Conservation (phyloP, 2,888 invertebrate species). For the Stenchaetothrips biformis region DNA sequence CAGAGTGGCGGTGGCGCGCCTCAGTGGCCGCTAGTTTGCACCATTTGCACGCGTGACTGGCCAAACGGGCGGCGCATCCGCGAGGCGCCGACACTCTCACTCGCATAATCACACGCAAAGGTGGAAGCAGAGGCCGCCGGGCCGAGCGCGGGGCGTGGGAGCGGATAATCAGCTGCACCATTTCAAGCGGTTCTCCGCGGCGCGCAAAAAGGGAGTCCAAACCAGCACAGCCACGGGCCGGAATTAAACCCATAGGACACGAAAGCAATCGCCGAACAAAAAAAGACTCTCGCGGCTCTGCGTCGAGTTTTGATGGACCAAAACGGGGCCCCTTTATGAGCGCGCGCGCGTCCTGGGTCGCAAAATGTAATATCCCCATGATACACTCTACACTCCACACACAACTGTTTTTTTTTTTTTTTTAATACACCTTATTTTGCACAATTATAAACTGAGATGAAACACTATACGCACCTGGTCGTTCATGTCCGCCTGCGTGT, state of each 20-base stretch:
- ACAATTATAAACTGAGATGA: neutral
- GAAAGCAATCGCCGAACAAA: too few species aligned
- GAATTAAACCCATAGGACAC: too few species aligned
- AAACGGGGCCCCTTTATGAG: neutral
- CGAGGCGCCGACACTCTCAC: too few species aligned
- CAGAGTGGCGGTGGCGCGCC: neutral
- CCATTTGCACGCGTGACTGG: too few species aligned
- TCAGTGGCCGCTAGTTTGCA: too few species aligned
- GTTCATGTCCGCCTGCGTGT: neutral
- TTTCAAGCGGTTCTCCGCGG: too few species aligned
- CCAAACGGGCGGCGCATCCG: too few species aligned
- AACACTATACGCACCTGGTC: neutral
- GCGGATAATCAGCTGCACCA: too few species aligned
- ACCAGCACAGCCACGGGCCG: too few species aligned
- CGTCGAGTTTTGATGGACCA: neutral
- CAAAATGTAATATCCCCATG: neutral
- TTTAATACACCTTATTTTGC: neutral
- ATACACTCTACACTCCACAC: neutral
- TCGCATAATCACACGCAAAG: too few species aligned
- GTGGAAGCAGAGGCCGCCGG: neutral
- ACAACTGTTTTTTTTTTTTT: neutral
- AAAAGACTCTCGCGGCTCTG: neutral
- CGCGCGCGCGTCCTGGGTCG: neutral
- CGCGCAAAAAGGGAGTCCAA: too few species aligned
- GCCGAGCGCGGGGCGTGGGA: too few species aligned